Base-by-base conservation (phyloP, 1,140 invertebrate species). In the Panonychus citri region DNA sequence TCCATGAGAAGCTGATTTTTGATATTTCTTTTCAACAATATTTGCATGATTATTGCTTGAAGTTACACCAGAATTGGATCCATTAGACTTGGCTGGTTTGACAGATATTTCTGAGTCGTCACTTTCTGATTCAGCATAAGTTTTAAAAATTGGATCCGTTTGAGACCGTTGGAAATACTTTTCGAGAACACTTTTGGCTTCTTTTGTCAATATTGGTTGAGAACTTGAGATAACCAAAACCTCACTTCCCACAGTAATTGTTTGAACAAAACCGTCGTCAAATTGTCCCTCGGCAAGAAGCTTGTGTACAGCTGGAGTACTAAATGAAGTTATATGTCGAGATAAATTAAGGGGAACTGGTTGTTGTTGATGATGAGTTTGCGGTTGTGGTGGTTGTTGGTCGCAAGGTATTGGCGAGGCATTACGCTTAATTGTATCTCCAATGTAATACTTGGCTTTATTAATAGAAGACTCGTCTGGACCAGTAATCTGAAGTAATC, bases 391-490 rank as follows among this genome's bases (percentile, higher is more conserved):
- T 5, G 50, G 4, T 46, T 46, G 50, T n/a, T 52, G 21, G 8
- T 54, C 51, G 28, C 50, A 51, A 17, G 58, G 58, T 19, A 88
- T 81, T 48, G 86, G 86, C 27, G 85, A 89, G 58, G 85, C 83
- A 73, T 91, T 90, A 65, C 85, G 78, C 62, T 83, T 76, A 58
- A 91, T 91, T 43, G 85, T 89, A 66, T 89, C 84, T 69, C 87
- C 85, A 65, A 91, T 90, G 64, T 89, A 70, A 69, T 85, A 80
- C 68, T 85, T 87, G 19, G 86, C 85, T 68, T 84, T 81, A 63
- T 85, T 89, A 63, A 62, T 57, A 70, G 85, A 86, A 66, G 88
- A 83, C 73, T 88, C 84, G 64, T 78, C 82, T 28, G 84, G 83
- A 60, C 66, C 66, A 52, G 85, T 89, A 61, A 91, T 90, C 72